These are phyloP conservation scores for Vimba vimba DNA, from an alignment of 2,113 vertebrate species.

Conservation along the genomic window DNA sequence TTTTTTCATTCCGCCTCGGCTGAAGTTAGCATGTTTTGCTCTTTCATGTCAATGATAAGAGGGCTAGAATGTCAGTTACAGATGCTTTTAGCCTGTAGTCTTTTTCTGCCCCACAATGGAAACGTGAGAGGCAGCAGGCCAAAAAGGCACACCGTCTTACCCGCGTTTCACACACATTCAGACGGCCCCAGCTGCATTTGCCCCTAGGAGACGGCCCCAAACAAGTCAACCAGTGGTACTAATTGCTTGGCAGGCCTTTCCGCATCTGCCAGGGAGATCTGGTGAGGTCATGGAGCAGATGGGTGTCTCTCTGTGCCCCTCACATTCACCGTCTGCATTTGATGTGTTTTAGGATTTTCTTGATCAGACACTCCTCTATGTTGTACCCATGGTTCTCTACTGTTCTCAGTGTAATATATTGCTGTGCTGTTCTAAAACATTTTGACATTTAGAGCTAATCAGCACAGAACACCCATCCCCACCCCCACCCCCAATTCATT, in stretches of 20 bases:
- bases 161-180: conserved; percentile 33
- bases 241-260: conserved; percentile 77
- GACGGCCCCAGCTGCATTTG: conserved; percentile 73
- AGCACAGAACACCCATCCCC: background rate
- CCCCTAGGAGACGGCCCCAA: conserved; percentile 65
- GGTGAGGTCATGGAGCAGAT: conserved; percentile 77
- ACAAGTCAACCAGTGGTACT: conserved; percentile 74
- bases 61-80: conserved; percentile 24
- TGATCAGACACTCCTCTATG: background rate
- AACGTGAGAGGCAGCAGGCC: conserved; percentile 58
- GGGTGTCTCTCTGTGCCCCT: conserved; percentile 52
- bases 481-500: no score
- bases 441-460: background rate
- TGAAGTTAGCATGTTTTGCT: conserved; percentile 26
- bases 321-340: background rate
- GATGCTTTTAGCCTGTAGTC: conserved; percentile 55
- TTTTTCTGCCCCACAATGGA: conserved; percentile 54
- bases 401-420: background rate
- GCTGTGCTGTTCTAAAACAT: background rate
- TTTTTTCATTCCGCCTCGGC: background rate
- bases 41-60: conserved; percentile 31
- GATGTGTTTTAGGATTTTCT: background rate
- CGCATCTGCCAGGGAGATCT: conserved; percentile 77
- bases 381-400: background rate
- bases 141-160: conserved; percentile 37